Base-by-base conservation (phyloP, 2,888 invertebrate genomes). In the Ptilodon capucinus region DNA sequence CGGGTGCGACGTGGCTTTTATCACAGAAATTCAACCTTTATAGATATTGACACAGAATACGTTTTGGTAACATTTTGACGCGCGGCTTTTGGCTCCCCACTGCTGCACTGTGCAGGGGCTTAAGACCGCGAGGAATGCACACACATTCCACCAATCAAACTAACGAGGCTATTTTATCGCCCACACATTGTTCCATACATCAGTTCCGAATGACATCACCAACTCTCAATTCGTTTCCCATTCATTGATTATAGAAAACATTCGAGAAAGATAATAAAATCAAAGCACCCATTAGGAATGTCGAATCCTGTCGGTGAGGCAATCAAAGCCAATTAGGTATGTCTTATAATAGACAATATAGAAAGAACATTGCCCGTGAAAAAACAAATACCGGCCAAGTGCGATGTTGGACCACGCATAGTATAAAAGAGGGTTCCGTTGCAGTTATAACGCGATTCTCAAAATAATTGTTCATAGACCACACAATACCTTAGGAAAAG, bases 131-230 rank as follows among this genome's bases (percentile, higher is more conserved):
- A 50, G 43, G 49, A 43, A 60, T 52, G 56, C 55, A 54, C 53
- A 57, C 28, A 28, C n/a, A n/a, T 28, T 44, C 47, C 44, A 61
- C 57, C 57, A 59, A 68, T 73, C 70, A 60, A 48, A 57, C 39
- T 72, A 76, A 78, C 69, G 70, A 79, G 68, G 48, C 43, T 40
- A 45, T 69, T 76, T 72, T 60, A 76, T 76, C 64, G 71, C 62
- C 46, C 46, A 55, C 45, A 42, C 58, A 67, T 68, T 64, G 53
- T 65, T 60, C 60, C 51, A 28, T 45, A 50, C 50, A 60, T 60
- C 50, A 49, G 36, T 58, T 43, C 48, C 36, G 46, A 40, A 25
- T 36, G 30, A 32, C 6, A 32, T 32, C 32, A 32, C 13, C 32
- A 32, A 32, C 14, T 32, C 32, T 32, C n/a, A n/a, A n/a, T n/a